phyloP scores from a whole-genome alignment of 2,113 vertebrate genomes.

The Platycercus adscitus region DNA sequence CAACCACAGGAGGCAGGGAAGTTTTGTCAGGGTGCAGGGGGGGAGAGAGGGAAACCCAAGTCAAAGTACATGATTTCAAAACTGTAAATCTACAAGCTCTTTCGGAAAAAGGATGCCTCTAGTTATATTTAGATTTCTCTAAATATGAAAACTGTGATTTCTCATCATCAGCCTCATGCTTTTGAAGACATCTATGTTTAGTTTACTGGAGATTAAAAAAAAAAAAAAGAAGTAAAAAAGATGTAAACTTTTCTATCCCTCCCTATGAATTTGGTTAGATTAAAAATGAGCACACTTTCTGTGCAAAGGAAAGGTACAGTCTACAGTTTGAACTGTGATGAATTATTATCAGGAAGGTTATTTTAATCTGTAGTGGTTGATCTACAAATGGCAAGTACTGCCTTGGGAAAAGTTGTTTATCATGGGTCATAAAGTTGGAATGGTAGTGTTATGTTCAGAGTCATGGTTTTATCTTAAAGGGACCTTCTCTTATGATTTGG shows the following conservation, averaged over 20 bases:
- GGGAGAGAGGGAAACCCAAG: neutral
- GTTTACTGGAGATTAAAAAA: slow-evolving; percentile 1
- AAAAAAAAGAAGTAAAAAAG: neutral
- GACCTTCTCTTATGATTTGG: neutral
- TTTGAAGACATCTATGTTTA: slow-evolving; percentile 38
- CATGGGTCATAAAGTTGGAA: neutral
- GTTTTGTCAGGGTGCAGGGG: slow-evolving; percentile 20
- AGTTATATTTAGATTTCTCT: neutral
- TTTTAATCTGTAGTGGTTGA: slow-evolving; percentile 45
- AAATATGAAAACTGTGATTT: neutral
- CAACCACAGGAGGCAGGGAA: slow-evolving; percentile 1
- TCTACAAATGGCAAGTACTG: slow-evolving; percentile 40
- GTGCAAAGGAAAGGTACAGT: neutral
- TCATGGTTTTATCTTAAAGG: neutral
- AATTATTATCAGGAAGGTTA: slow-evolving; percentile 26
- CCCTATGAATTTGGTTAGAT: slow-evolving; percentile 33
- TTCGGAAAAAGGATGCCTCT: neutral
- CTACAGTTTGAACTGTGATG: neutral
- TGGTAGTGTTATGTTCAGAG: neutral
- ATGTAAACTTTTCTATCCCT: neutral
- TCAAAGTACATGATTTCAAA: neutral
- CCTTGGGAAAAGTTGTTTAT: slow-evolving; percentile 22
- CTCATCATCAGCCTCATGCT: neutral
- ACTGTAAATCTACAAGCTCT: neutral
- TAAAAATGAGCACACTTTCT: slow-evolving; percentile 16